phyloP scores from a whole-genome alignment of 2,113 vertebrate genomes.

The Onychostruthus taczanowskii region DNA sequence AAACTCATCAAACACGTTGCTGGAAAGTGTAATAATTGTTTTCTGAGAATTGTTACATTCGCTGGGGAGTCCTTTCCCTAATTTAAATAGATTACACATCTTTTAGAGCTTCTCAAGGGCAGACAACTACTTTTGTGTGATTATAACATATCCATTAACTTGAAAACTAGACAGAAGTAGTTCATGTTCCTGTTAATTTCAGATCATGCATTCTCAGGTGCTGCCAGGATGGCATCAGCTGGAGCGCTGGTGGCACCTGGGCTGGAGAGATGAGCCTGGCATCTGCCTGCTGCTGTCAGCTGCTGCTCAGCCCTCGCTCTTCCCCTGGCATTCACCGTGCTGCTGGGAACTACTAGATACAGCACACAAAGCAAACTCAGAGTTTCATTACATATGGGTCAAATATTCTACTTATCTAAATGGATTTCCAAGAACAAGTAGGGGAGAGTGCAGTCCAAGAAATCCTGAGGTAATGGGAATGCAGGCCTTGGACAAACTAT shows the following conservation, averaged over 20 bases:
- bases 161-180: neutral
- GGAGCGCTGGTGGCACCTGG: constrained; percentile 60
- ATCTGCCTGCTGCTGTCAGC: neutral
- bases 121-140: neutral
- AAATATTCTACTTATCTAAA: neutral
- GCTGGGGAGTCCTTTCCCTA: neutral
- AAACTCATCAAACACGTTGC: neutral
- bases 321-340: neutral
- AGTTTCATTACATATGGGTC: neutral
- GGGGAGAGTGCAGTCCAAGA: neutral
- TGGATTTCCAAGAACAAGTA: neutral
- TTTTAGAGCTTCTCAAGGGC: neutral
- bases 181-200: neutral
- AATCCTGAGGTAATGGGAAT: neutral
- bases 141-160: constrained; percentile 15
- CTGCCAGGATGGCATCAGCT: neutral
- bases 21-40: neutral
- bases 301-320: neutral
- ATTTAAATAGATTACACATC: neutral
- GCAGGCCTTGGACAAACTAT: neutral
- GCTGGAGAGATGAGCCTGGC: neutral
- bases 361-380: neutral
- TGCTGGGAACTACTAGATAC: neutral
- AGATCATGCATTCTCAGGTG: neutral
- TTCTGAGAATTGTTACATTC: neutral